phyloP scores from a whole-genome alignment of 2,797 vertebrate genomes.

The Sebastiscus albofasciatus region DNA sequence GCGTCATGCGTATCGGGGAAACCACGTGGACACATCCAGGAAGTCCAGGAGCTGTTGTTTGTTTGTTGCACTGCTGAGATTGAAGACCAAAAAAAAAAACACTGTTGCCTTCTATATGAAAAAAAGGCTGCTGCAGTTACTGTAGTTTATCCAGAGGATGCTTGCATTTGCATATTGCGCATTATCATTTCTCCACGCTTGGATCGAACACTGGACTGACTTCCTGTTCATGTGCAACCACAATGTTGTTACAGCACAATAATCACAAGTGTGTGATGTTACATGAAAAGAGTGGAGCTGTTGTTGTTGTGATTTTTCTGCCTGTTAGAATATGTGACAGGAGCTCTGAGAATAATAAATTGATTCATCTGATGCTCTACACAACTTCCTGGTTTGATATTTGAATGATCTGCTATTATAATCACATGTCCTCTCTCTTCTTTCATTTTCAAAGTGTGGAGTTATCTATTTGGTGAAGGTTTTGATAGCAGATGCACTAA shows the following conservation, averaged over 20 bases:
- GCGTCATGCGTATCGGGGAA: neutral
- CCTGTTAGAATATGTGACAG: neutral
- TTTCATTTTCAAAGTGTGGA: neutral
- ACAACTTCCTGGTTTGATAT: neutral
- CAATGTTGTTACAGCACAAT: neutral
- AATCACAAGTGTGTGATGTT: neutral
- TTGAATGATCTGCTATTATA: neutral
- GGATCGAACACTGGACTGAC: constrained; percentile 5
- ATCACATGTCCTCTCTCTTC: neutral
- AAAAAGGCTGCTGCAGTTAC: constrained; percentile 20
- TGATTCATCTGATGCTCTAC: neutral
- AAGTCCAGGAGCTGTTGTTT: constrained; percentile 42
- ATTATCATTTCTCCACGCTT: neutral
- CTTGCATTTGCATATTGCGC: neutral
- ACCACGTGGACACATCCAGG: constrained; percentile 49
- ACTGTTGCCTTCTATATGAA: constrained; percentile 14
- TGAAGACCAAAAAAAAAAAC: constrained; percentile 24
- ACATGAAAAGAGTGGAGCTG: neutral
- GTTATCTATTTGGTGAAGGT: neutral
- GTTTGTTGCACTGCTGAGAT: constrained; percentile 17
- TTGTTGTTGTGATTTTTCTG: neutral
- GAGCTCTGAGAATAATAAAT: constrained; percentile 46
- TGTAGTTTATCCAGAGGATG: neutral
- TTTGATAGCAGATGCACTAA: neutral
- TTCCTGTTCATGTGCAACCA: neutral